Conservation (phyloP, 1,140 invertebrate species). For the Agrypnia vestita region DNA sequence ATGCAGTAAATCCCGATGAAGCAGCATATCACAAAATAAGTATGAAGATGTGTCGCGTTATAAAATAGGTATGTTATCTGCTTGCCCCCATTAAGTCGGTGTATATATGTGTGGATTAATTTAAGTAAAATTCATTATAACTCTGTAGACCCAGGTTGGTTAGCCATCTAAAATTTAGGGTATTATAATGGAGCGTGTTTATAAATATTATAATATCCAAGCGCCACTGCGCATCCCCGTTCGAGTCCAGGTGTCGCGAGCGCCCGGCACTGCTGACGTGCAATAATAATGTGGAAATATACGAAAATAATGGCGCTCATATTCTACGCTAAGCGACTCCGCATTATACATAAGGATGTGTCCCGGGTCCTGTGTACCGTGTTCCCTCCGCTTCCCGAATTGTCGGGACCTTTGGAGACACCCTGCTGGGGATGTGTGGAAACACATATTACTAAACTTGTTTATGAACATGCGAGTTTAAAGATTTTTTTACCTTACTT, state of each 20-base stretch:
- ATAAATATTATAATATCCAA: conserved; percentile 31
- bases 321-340: conserved; percentile 52
- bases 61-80: neutral
- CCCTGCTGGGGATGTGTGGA: no score
- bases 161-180: conserved; percentile 19
- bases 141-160: neutral
- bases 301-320: conserved; percentile 58
- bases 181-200: conserved; percentile 29
- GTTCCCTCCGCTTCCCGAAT: no score
- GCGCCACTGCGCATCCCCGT: conserved; percentile 13
- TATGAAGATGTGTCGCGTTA: no score
- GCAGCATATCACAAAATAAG: no score
- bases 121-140: no score
- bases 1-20: no score
- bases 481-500: no score
- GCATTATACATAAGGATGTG: conserved; percentile 2
- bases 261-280: conserved; percentile 47
- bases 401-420: no score
- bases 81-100: neutral
- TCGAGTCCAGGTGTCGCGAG: conserved; percentile 56
- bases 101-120: neutral
- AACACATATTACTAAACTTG: no score
- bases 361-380: no score
- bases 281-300: conserved; percentile 60
- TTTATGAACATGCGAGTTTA: no score